Evolutionary conservation across 2,113 vertebrate genomes (phyloP), one percentile per base, ranked within the genome.

Genomic region (Carassius gibelio): DNA sequence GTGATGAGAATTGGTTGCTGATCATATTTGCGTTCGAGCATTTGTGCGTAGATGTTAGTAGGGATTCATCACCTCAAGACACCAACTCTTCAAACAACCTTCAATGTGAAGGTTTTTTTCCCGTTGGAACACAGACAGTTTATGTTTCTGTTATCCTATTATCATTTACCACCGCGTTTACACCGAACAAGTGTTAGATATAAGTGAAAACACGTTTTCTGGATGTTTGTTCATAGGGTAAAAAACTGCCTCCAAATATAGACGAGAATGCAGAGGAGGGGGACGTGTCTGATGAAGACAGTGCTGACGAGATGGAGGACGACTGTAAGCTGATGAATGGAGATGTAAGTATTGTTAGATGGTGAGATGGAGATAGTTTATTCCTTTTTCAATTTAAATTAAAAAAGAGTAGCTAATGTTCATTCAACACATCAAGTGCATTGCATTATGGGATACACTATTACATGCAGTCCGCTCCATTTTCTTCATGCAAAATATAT

Each of bases 241-340:
- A 52, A 15, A 64, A 55, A 66, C 96, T 99, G 21, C 96, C 98
- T 0, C 91, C 97, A 64, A 96, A 91, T 91, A 97, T 99, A 34
- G 96, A 98, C 0, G 98, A 97, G 72, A 93, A 99, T 0, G 97
- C 95, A 0, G 98, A 99, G 77, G 98, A 98, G 86, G 98, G 98
- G 0, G 98, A 99, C 45, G 98, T 99, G 81, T 99, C 98, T 0
- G 98, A 99, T 0, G 98, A 99, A 89, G 98, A 99, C 95, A 99
- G 98, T 0, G 98, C 98, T 0, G 98, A 99, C 2, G 98, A 99
- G 92, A 99, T 99, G 9, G 98, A 99, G 0, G 98, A 99, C 0
- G 98, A 99, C 90, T 99, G 96, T 87, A 99, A 99, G 89, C 90
- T 99, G 26, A 96, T 98, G 93, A 96, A 98, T 0, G 98, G 97